phyloP scores from a whole-genome alignment of 2,888 invertebrate species.

The Phortica magna region DNA sequence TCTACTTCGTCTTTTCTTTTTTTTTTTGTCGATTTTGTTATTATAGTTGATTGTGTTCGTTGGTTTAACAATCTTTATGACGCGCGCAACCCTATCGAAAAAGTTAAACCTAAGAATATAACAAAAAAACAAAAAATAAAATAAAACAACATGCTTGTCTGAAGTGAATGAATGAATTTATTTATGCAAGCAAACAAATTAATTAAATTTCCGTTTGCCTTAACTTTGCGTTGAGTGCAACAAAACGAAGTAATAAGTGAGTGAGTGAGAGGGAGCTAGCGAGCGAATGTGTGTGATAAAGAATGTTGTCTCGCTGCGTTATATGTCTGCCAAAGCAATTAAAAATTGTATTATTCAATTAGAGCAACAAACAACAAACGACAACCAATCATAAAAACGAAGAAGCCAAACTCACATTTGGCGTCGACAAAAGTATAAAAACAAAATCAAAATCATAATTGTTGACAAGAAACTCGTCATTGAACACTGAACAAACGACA shows the following conservation, averaged over 20 bases:
- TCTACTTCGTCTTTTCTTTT: too few relatives aligned
- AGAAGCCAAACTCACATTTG: not conserved
- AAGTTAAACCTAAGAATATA: not conserved
- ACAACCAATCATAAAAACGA: not conserved
- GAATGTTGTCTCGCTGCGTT: not conserved
- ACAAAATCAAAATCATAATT: not conserved
- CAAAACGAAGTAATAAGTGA: not conserved
- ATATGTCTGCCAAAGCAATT: slow-evolving; percentile 51
- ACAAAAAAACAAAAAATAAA: too few relatives aligned
- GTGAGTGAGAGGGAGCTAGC: not conserved
- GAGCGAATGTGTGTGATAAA: not conserved
- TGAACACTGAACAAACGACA: not conserved
- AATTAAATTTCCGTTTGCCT: slow-evolving; percentile 24
- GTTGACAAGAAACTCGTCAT: not conserved
- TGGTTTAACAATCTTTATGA: not conserved
- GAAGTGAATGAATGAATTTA: slow-evolving; percentile 10
- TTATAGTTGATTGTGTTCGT: not conserved
- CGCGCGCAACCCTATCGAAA: not conserved
- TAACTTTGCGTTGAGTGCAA: not conserved
- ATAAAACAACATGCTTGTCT: not conserved
- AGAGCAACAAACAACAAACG: slow-evolving; percentile 36
- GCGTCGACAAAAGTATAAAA: not conserved
- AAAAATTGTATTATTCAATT: slow-evolving; percentile 63
- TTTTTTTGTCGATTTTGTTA: not conserved
- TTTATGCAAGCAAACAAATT: slow-evolving; percentile 16